Conservation (phyloP, 2,888 invertebrate species). For the Tromatobia lineatoria region DNA sequence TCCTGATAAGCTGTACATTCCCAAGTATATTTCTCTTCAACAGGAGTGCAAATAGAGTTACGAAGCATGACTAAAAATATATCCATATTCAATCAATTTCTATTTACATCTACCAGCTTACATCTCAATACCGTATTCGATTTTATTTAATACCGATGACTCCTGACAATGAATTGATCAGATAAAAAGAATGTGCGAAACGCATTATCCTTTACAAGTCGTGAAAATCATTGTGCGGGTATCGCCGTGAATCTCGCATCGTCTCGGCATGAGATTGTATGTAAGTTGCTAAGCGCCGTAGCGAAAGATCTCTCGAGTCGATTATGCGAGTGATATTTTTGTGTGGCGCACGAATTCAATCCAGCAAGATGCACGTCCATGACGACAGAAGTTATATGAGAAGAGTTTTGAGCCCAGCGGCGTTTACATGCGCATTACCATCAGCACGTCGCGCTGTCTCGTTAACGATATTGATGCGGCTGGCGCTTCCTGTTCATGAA, state of each 20-base stretch:
- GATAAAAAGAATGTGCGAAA: background rate
- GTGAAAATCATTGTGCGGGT: conserved; percentile 42
- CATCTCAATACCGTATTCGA: background rate
- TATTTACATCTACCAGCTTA: background rate
- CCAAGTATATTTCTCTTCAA: background rate
- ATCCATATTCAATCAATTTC: background rate
- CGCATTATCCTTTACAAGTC: background rate
- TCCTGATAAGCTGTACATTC: no score
- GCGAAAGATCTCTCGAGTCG: conserved; percentile 50
- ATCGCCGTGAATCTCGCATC: conserved; percentile 8
- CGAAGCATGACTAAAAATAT: background rate
- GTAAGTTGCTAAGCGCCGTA: conserved; percentile 3
- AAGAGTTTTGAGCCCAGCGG: conserved; percentile 35
- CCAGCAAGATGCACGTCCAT: conserved; percentile 37
- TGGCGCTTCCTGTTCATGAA: conserved; percentile 59
- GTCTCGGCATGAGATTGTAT: conserved; percentile 25
- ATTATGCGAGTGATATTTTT: conserved; percentile 55
- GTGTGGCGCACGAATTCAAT: conserved; percentile 21
- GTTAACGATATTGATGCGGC: conserved; percentile 67
- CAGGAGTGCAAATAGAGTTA: background rate
- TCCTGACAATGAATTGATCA: background rate
- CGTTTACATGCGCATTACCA: conserved; percentile 39
- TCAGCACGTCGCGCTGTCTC: conserved; percentile 53
- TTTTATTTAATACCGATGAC: background rate
- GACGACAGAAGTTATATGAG: conserved; percentile 52